phyloP scores from a whole-genome alignment of 2,113 vertebrate species.

The Platysteira castanea region DNA sequence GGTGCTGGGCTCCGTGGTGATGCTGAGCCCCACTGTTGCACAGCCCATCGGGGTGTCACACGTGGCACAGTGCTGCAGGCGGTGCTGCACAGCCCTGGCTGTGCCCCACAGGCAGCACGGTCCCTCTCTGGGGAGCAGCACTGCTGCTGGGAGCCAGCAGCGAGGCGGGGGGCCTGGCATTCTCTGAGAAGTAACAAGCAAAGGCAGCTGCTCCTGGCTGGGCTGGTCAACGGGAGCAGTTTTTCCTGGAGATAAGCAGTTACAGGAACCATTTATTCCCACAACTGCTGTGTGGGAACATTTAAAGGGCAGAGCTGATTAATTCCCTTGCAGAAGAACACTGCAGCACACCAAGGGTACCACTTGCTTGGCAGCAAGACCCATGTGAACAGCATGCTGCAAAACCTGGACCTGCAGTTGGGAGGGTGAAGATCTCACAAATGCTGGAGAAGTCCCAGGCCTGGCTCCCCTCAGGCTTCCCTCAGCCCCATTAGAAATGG shows the following conservation, averaged over 20 bases:
- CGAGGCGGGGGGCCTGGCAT: background rate
- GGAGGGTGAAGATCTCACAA: background rate
- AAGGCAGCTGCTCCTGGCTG: background rate
- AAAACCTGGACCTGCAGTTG: background rate
- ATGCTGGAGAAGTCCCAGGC: background rate
- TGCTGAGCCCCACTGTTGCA: background rate
- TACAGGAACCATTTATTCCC: background rate
- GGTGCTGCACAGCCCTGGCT: background rate
- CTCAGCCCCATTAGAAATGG: accelerated
- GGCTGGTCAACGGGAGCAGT: background rate
- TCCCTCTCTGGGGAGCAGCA: background rate
- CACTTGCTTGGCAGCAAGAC: accelerated
- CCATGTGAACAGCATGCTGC: accelerated
- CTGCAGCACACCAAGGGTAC: background rate
- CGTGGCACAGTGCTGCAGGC: accelerated
- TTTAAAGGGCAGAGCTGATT: background rate
- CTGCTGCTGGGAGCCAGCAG: background rate
- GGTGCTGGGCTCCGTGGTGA: background rate
- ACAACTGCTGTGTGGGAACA: background rate
- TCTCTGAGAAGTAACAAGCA: background rate
- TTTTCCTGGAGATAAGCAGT: background rate
- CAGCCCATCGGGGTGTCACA: background rate
- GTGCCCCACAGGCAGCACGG: background rate
- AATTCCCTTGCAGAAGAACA: background rate
- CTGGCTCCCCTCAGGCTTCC: background rate